These are phyloP conservation scores for Lethenteron reissneri DNA, from an alignment of 2,113 vertebrate genomes.

Conservation along the genomic window DNA sequence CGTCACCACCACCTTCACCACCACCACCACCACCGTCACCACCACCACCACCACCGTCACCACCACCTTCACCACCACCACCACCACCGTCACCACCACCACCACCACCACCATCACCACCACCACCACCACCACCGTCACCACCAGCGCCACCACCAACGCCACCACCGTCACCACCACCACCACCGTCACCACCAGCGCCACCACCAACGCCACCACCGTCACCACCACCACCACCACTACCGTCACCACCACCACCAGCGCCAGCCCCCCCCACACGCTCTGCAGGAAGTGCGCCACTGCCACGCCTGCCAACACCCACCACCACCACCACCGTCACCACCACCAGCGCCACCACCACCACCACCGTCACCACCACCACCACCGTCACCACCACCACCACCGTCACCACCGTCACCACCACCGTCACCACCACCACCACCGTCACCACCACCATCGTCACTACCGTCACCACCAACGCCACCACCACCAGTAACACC, in stretches of 20 bases:
- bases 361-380: neutral
- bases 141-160: neutral
- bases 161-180: neutral
- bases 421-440: neutral
- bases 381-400: neutral
- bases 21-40: neutral
- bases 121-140: neutral
- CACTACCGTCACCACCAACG: neutral
- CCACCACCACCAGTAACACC: neutral
- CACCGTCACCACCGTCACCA: neutral
- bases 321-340: neutral
- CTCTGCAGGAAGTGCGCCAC: slow-evolving; percentile 63
- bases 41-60: no score
- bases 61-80: no score
- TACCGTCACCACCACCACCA: slow-evolving; percentile 15
- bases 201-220: neutral
- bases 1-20: neutral
- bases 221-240: neutral
- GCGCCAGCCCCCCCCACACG: slow-evolving; percentile 35
- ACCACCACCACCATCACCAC: slow-evolving; percentile 15
- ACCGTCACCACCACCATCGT: neutral
- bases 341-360: neutral
- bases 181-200: neutral
- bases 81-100: neutral
- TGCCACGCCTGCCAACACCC: slow-evolving; percentile 31